Conservation (phyloP, 2,888 invertebrate species). For the Pimpla rufipes region DNA sequence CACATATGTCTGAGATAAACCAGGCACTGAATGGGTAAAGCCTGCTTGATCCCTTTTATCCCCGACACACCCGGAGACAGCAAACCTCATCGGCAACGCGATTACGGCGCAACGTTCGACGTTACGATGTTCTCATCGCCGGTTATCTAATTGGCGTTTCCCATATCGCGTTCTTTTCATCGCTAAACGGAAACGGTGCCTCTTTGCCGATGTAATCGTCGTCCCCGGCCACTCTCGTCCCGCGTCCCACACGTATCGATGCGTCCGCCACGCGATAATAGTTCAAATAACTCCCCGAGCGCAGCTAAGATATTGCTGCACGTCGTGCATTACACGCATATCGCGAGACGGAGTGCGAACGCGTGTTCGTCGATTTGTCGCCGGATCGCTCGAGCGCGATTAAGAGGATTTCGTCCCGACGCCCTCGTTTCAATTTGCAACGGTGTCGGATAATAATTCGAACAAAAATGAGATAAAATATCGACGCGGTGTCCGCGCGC, state of each 20-base stretch:
- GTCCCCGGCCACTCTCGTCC: conserved; percentile 10
- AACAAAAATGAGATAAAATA: not conserved
- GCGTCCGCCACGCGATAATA: conserved; percentile 40
- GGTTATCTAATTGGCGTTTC: conserved; percentile 53
- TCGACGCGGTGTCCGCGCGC: not conserved
- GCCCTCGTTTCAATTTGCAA: not conserved
- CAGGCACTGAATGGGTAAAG: not conserved
- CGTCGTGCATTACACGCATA: too few species aligned
- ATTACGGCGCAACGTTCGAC: not conserved
- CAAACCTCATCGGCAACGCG: not conserved
- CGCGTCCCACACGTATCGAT: conserved; percentile 37
- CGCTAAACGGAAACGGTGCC: conserved; percentile 43
- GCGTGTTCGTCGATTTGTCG: conserved; percentile 5
- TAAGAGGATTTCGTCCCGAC: conserved; percentile 6
- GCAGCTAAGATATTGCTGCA: conserved; percentile 22
- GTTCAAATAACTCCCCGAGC: conserved; percentile 32
- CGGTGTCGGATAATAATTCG: not conserved
- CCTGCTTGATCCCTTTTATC: not conserved
- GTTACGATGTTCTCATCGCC: conserved; percentile 22
- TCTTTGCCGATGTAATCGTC: conserved; percentile 1
- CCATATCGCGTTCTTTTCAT: conserved; percentile 31
- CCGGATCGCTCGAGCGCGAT: not conserved
- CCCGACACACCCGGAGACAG: not conserved
- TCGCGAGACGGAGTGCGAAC: conserved; percentile 21
- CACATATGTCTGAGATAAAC: not conserved